Conservation (phyloP, 2,113 vertebrate genomes). For the Tetrax tetrax region DNA sequence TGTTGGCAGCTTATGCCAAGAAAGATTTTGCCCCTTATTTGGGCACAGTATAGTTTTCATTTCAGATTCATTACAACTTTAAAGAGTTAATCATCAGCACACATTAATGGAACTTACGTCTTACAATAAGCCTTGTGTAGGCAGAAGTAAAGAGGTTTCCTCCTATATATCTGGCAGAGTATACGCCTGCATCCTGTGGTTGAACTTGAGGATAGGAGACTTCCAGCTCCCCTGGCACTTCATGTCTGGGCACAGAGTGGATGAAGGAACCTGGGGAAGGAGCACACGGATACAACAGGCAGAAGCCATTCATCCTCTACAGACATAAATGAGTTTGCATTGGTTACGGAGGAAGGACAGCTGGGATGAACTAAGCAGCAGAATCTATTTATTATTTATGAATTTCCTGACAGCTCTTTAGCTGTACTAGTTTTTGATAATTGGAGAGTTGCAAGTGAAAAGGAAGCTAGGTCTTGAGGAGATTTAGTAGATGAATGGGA, state of each 20-base stretch:
- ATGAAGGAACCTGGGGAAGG: conserved; percentile 77
- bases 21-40: conserved; percentile 9
- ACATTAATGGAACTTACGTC: conserved; percentile 77
- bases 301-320: neutral
- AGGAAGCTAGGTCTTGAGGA: neutral
- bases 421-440: neutral
- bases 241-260: conserved; percentile 80
- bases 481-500: neutral
- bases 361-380: neutral
- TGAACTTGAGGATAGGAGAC: conserved; percentile 69
- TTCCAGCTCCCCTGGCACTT: conserved; percentile 76
- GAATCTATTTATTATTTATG: neutral
- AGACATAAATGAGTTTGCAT: neutral
- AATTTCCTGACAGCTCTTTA: neutral
- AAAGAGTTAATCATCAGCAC: neutral
- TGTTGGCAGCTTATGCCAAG: neutral
- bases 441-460: neutral
- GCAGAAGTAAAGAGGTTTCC: conserved; percentile 79
- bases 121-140: conserved; percentile 86
- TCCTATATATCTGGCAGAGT: conserved; percentile 85
- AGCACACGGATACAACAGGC: neutral
- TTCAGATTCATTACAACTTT: neutral
- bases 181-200: conserved; percentile 80
- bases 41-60: neutral
- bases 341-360: neutral